Evolutionary conservation across 2,113 vertebrate species (phyloP).

Genomic region (Tachycineta bicolor): DNA sequence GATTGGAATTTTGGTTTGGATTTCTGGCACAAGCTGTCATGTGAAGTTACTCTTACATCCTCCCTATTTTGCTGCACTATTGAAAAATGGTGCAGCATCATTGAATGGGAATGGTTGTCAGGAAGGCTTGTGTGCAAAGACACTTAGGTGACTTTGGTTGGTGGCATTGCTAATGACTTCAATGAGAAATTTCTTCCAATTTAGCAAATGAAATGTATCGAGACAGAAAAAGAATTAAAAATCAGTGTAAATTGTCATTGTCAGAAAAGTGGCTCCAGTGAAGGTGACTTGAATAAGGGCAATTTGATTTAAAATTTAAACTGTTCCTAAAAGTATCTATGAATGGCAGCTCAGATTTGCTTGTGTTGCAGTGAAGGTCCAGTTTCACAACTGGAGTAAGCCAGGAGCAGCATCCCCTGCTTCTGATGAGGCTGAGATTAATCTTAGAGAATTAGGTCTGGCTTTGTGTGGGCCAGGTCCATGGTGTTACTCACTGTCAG

Average conservation of each 20-base stretch:
- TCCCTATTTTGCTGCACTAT: not conserved
- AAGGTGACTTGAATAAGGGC: not conserved
- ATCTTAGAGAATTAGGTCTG: not conserved
- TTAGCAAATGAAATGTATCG: not conserved
- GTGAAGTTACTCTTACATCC: accelerated
- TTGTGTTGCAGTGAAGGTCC: not conserved
- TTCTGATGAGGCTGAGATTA: not conserved
- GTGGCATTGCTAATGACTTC: not conserved
- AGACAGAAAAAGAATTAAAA: not conserved
- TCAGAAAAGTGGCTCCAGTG: not conserved
- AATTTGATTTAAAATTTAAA: not conserved
- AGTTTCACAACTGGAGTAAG: not conserved
- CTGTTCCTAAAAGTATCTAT: not conserved
- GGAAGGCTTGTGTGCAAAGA: not conserved
- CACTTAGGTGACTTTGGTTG: not conserved
- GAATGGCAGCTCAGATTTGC: not conserved
- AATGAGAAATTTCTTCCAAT: not conserved
- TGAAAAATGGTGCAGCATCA: not conserved
- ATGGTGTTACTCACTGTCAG: not conserved
- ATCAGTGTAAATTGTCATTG: not conserved
- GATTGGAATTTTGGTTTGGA: not conserved
- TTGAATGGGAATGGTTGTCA: not conserved
- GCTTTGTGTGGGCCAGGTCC: not conserved
- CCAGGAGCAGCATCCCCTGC: not conserved
- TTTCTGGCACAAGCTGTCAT: not conserved